Evolutionary conservation across 64 coral and sea anemone species (phyloP).

Genomic region (Pocillopora damicornis): DNA sequence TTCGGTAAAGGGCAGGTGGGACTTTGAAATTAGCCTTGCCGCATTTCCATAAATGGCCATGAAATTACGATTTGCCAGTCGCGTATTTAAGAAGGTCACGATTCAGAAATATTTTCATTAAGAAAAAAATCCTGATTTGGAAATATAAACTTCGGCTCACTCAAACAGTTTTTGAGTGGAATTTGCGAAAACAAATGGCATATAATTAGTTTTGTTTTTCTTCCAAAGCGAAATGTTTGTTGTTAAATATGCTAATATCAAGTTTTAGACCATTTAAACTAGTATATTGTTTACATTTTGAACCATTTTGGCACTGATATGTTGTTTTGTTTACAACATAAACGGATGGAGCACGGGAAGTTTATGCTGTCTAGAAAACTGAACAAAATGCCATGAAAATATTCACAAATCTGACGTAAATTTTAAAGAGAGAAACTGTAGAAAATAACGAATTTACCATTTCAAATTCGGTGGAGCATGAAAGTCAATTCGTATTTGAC

Average conservation of each 20-base stretch:
- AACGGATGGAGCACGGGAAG: neutral
- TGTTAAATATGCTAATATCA: neutral
- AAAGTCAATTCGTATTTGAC: too few relatives aligned
- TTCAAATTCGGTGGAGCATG: too few relatives aligned
- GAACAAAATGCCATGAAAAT: too few relatives aligned
- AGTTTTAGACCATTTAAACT: neutral
- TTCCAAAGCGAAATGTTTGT: neutral
- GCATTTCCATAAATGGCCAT: conserved; percentile 27
- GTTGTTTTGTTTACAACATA: neutral
- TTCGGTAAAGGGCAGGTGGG: conserved; percentile 1
- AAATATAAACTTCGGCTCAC: neutral
- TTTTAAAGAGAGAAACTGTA: too few relatives aligned
- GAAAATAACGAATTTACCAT: too few relatives aligned
- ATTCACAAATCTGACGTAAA: too few relatives aligned
- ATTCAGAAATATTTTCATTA: neutral
- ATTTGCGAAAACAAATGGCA: neutral
- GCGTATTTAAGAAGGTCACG: neutral
- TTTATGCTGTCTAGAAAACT: too few relatives aligned
- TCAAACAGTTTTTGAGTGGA: neutral
- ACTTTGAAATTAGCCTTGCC: neutral
- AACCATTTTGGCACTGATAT: neutral
- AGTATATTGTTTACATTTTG: neutral
- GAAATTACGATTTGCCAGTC: neutral
- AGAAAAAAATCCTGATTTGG: neutral
- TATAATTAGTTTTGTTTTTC: neutral